Base-by-base conservation (phyloP, 53 echinoderm and acorn worm genomes). In the Arbacia lixula region DNA sequence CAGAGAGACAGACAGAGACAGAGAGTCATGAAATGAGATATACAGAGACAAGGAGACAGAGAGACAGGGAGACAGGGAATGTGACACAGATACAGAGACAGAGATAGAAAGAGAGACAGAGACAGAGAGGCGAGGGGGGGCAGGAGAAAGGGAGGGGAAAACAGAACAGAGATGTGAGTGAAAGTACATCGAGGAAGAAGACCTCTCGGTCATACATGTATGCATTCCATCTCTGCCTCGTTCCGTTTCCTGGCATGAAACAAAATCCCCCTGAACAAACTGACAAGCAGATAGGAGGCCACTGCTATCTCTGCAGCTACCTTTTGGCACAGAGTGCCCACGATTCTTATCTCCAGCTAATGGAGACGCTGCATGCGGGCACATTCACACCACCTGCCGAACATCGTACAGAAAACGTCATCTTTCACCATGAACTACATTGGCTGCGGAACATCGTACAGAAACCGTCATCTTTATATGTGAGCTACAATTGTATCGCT, bases 251-350 rank as follows among this genome's bases (percentile, higher is more conserved):
- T 34, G 54, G 50, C 74, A 3, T 74, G 74, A 74, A 74, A 74
- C 74, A 74, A 53, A 53, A 74, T 46, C 42, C 74, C 74, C 53
- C 54, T 74, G 74, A 74, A 74, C 34, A 74, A 50, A 74, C 52
- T 74, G 74, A 74, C 49, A 53, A 29, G 74, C 33, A n/a, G 42
- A 33, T 33, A 16, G 28, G 1, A 69, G 43, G 69, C 40, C 43
- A 43, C 43, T 43, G 43, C 43, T 69, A n/a, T n/a, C n/a, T n/a
- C 46, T 12, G 8, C 8, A 46, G 46, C 14, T 74, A 53, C 74
- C 53, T 74, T 53, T 53, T 34, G 32, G 30, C 74, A 33, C 53
- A 30, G 49, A 74, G 74, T 52, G 33, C n/a, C 31, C 34, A 32
- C 49, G 74, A 74, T 74, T 74, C 51, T 74, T 46, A 74, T 74